Conservation (phyloP, 2,888 invertebrate species). For the Phrixothrix hirtus region DNA sequence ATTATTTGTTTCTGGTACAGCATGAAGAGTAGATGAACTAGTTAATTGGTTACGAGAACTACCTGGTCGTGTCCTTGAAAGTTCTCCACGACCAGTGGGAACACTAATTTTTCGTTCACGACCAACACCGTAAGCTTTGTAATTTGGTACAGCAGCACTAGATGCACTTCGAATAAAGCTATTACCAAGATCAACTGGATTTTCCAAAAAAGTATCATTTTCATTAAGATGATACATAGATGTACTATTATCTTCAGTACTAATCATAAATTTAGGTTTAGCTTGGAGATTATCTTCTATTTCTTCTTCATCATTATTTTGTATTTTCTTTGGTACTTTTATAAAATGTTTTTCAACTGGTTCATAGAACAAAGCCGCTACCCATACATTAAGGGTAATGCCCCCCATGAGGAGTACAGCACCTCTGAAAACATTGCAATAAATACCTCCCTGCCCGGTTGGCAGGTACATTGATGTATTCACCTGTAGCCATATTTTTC, state of each 20-base stretch:
- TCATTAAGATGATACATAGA: slow-evolving; percentile 49
- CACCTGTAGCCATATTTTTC: slow-evolving; percentile 77
- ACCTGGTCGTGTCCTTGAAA: slow-evolving; percentile 46
- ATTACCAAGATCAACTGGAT: slow-evolving; percentile 47
- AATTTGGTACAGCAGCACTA: slow-evolving; percentile 68
- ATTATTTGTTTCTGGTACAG: slow-evolving; percentile 65
- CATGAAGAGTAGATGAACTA: slow-evolving; percentile 67
- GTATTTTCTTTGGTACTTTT: slow-evolving; percentile 58
- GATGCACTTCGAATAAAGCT: slow-evolving; percentile 71
- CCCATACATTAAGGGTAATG: slow-evolving; percentile 80
- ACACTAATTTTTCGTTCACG: slow-evolving; percentile 65
- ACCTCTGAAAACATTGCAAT: slow-evolving; percentile 62
- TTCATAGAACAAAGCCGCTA: slow-evolving; percentile 81
- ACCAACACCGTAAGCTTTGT: slow-evolving; percentile 55
- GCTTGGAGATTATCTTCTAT: slow-evolving; percentile 53
- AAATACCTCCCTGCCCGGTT: slow-evolving; percentile 32
- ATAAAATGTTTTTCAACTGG: slow-evolving; percentile 83
- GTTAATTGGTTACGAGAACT: slow-evolving; percentile 59
- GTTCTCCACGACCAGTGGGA: slow-evolving; percentile 58
- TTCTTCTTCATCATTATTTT: slow-evolving; percentile 48
- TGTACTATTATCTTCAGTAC: slow-evolving; percentile 50
- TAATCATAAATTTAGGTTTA: slow-evolving; percentile 51
- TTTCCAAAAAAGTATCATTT: slow-evolving; percentile 50
- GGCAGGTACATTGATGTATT: slow-evolving; percentile 35
- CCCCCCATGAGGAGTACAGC: slow-evolving; percentile 82